Percentiles rank a stretch among this genome's conserved stretches.
Conservation (phyloP, 1,140 invertebrate genomes). For the Hirudo medicinalis region DNA sequence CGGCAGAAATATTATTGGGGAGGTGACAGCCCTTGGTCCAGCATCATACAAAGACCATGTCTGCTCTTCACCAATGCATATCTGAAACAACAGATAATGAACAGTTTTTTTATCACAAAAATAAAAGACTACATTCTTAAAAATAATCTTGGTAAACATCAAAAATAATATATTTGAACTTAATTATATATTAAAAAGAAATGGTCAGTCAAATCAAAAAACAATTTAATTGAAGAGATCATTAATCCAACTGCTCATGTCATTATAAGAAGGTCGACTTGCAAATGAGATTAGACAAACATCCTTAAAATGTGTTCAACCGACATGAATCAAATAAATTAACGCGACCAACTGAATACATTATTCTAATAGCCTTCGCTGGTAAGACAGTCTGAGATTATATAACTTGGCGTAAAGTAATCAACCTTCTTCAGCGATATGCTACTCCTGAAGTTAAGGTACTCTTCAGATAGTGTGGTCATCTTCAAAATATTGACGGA, state of each 20-base stretch:
- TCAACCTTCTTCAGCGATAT: not conserved
- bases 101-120: not conserved
- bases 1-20: conserved; percentile 68
- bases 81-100: not conserved
- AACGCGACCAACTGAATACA: not conserved
- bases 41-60: conserved; percentile 77
- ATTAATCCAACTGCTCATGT: not conserved
- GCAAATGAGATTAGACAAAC: not conserved
- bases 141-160: not conserved
- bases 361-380: not conserved
- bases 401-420: not conserved
- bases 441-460: not conserved
- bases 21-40: conserved; percentile 61
- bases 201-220: not conserved
- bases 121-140: not conserved
- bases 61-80: conserved; percentile 36
- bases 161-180: not conserved
- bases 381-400: not conserved
- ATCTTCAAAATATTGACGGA: not conserved
- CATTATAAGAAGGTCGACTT: too few relatives aligned
- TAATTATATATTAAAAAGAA: not conserved
- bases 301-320: not conserved
- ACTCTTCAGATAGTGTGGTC: not conserved
- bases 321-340: not conserved
- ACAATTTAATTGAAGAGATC: not conserved